phyloP scores from a whole-genome alignment of 2,113 vertebrate species.

The Rynchops niger region DNA sequence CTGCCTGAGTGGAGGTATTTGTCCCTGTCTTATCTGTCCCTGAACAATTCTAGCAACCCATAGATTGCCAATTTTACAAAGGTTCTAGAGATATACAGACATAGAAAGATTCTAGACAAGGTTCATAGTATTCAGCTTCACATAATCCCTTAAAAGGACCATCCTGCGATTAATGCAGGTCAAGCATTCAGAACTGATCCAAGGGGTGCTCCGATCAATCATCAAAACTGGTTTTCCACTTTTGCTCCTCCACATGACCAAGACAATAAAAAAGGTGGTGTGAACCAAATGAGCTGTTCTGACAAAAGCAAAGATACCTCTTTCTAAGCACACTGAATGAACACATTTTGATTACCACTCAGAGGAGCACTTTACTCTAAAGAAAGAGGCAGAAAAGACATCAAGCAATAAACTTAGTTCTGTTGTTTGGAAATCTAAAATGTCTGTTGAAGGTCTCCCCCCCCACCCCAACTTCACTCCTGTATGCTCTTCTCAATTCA shows the following conservation, averaged over 20 bases:
- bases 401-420: not conserved
- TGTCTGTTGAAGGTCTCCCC: not conserved
- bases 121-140: not conserved
- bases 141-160: not conserved
- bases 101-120: not conserved
- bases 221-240: not conserved
- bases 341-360: not conserved
- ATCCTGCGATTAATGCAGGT: not conserved
- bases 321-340: not conserved
- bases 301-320: not conserved
- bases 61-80: not conserved
- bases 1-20: not conserved
- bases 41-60: not conserved
- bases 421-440: not conserved
- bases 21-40: not conserved
- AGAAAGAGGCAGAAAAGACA: not conserved
- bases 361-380: not conserved
- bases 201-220: not conserved
- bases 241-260: not conserved
- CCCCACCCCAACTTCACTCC: not conserved
- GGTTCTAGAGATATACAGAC: not conserved
- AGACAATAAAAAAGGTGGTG: not conserved
- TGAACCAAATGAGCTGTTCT: not conserved
- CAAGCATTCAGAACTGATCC: not conserved
- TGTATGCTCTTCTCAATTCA: not conserved